Conservation (phyloP, 2,113 vertebrate genomes). For the Pluvianellus socialis region DNA sequence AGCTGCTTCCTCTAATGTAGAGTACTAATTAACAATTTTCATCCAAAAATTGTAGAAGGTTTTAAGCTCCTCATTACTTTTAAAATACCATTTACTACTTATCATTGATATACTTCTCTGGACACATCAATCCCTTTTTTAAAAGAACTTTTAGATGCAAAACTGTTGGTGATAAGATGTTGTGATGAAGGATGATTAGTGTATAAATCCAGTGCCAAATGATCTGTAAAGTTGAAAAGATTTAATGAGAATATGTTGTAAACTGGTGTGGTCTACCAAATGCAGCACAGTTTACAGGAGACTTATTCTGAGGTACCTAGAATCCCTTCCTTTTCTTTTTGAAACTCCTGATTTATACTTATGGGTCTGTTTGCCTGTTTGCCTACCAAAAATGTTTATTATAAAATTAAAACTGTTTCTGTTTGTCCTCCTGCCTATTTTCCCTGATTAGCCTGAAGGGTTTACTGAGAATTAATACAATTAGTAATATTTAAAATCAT, state of each 20-base stretch:
- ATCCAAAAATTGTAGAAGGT: background rate
- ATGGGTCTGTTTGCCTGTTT: background rate
- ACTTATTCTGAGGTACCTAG: background rate
- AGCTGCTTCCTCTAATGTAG: background rate
- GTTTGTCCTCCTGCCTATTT: background rate
- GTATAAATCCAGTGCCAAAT: background rate
- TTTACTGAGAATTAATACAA: background rate
- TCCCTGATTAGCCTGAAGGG: background rate
- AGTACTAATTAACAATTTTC: background rate
- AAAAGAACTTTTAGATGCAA: background rate
- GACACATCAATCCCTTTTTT: background rate
- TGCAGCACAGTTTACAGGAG: background rate
- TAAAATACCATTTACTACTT: background rate
- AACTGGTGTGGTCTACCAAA: background rate
- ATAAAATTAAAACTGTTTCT: background rate
- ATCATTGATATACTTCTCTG: background rate
- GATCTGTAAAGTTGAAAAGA: background rate
- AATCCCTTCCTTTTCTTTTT: background rate
- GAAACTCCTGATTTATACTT: background rate
- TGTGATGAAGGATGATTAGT: background rate
- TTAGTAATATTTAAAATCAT: background rate
- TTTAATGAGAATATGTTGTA: background rate
- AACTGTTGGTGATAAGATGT: background rate
- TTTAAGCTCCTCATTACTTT: background rate
- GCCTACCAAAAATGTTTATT: background rate